phyloP scores from a whole-genome alignment of 92 coral and sea anemone genomes.

The Porites rus region DNA sequence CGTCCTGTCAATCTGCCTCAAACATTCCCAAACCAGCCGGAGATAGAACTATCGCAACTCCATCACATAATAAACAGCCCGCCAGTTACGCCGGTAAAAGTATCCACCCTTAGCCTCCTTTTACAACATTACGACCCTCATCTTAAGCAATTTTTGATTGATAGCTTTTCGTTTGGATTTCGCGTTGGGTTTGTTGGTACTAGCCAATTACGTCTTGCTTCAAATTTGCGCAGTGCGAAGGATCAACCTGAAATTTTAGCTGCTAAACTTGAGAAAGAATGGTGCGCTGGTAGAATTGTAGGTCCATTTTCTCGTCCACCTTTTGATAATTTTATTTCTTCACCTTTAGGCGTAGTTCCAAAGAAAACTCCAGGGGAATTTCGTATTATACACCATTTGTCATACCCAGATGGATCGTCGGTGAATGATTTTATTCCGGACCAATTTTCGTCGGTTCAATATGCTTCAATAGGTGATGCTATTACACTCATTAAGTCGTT shows the following conservation, averaged over 20 bases:
- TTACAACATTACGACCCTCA: too few relatives aligned
- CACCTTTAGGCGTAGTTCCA: constrained; percentile 36
- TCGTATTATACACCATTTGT: constrained; percentile 72
- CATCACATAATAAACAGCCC: too few relatives aligned
- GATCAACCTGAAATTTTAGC: constrained; percentile 19
- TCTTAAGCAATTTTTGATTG: too few relatives aligned
- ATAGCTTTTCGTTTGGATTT: too few relatives aligned
- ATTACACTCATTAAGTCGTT: constrained; percentile 17
- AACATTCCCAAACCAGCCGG: too few relatives aligned
- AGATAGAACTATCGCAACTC: too few relatives aligned
- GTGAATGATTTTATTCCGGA: constrained; percentile 40
- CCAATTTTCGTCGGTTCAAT: constrained; percentile 38
- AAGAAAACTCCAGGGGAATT: constrained; percentile 72
- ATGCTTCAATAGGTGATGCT: constrained; percentile 36
- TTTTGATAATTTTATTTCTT: constrained; percentile 57
- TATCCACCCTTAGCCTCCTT: too few relatives aligned
- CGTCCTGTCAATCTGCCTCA: too few relatives aligned
- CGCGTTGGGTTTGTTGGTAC: too few relatives aligned
- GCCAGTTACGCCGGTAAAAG: too few relatives aligned
- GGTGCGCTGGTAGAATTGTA: constrained; percentile 54
- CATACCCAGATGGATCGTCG: constrained; percentile 47
- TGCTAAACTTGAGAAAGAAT: constrained; percentile 63
- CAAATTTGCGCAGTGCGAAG: too few relatives aligned
- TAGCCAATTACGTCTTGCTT: neutral
- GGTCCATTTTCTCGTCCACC: constrained; percentile 74